Base-by-base conservation (phyloP, 35 echinoderm and acorn worm species). In the Holothuria glaberrima region DNA sequence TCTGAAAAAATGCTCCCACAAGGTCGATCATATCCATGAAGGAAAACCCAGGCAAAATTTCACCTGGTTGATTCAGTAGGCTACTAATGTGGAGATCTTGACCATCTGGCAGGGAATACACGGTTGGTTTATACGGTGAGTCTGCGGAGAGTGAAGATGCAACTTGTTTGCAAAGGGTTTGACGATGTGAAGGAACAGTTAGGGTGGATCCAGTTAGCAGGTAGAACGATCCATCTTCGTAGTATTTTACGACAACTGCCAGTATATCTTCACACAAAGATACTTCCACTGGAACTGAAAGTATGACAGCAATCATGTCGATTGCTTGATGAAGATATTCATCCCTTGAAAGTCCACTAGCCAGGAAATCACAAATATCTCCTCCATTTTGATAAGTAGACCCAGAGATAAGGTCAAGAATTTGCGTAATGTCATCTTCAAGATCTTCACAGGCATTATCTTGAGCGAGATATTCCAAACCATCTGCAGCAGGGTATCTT, bases 41-140 rank as follows among this genome's bases (percentile, higher is more conserved):
- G 30, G 7, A 73, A 19, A 73, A 73, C 70, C 70, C 70, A 19
- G 70, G 70, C 29, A 73, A 35, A 18, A 73, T 30, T 73, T 73
- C 70, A 10, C 70, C 30, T 12, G 70, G 70, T 0, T 4, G 29
- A 35, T 16, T 33, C 19, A 33, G 7, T 7, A 73, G 36, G 32
- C 36, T 20, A 18, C 70, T 19, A 20, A 35, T 29, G 9, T 7
- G 5, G 4, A 73, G 13, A 10, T 33, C 20, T 73, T 73, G 70
- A 33, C 70, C 70, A 20, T 29, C 30, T 30, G 70, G 70, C 32
- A 73, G 26, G 9, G 31, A 73, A 32, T 73, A 73, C 9, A 33
- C 26, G 9, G 16, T 19, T 19, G 70, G 33, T 20, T 18, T 73
- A 33, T 33, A 73, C 9, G 25, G 30, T 31, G 70, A 73, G 70